Evolutionary conservation across 2,797 vertebrate species (phyloP), one percentile per base, ranked within the genome.

Genomic region (Selene dorsalis): DNA sequence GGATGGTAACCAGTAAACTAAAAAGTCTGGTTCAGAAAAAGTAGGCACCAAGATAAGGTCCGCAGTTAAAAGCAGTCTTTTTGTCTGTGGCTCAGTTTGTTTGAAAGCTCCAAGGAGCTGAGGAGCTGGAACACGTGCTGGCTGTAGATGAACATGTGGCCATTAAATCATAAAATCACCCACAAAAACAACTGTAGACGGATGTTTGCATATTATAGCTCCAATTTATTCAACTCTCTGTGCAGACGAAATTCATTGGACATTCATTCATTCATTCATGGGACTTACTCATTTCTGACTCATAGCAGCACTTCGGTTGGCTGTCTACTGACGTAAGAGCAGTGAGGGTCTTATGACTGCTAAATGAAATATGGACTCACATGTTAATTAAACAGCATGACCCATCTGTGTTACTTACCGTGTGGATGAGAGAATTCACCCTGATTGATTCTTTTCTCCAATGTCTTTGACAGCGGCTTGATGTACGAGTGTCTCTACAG

Each of bases 401-500:
- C 22, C 14, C 14, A 38, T 47, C 8, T 53, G 57, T 59, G 32
- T n/a, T 32, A 80, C 86, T 75, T 93, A 99, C 97, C 96, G 83
- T 94, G 92, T 77, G 96, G 93, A 87, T 96, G 95, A 43, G 96
- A 91, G 61, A 97, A 96, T 71, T 97, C 97, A 53, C 96, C 94
- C 4, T 96, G 95, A 26, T 95, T 95, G 72, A 97, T 85, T 48
- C 93, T 95, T 81, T 95, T 97, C 80, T 95, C 93, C 82, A 96
- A 38, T 0, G 94, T 92, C 91, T 96, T 98, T 77, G 95, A 94
- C 28, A 95, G 77, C 4, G 96, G 94, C 83, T 96, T 96, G 58
- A 95, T 77, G 75, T 94, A 88, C 0, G 96, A 96, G 72, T 96
- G 97, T 79, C 98, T 96, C 98, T 99, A 69, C 87, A 93, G 90